Base-by-base conservation (phyloP, 2,888 invertebrate species). In the Bellardia bayeri region DNA sequence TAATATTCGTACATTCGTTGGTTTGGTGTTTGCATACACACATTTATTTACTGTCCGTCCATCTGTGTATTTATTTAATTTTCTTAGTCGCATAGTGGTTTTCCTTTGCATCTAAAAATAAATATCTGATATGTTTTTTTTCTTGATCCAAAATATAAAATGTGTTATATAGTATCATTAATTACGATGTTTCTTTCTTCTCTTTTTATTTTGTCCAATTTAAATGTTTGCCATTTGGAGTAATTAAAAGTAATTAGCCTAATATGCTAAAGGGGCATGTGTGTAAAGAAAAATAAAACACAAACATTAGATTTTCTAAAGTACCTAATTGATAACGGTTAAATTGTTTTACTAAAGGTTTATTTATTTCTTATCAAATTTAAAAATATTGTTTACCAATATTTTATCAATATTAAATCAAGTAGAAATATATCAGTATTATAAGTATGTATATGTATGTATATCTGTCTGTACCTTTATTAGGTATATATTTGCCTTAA, bases 41-140 rank as follows among this genome's bases (percentile, higher is more conserved):
- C 63, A 71, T 51, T 78, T 63, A 61, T 74, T 61, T 63, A 63
- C 37, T 58, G 64, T 58, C 66, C 23, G 66, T 68, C 16, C 33
- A 63, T 71, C 42, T n/a, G n/a, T 72, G 42, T 69, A 71, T 81
- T 80, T 74, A 56, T 80, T 69, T 23, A 30, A 75, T 80, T 80
- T 84, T 87, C 81, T 87, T 68, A 80, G 74, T 79, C 81, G 83
- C 75, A 84, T 81, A 82, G 87, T 87, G 87, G 87, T 87, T 87
- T 84, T 81, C 81, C 72, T 82, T 82, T 82, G 63, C 9, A 74
- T 79, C 81, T 87, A 83, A 75, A 86, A 83, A 86, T 86, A 83
- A 75, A 69, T 63, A 40, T 78, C 49, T 79, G 49, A 79, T 58
- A 74, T 58, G 16, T 33, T 63, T 74, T 61, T 37, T 78, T 69